Evolutionary conservation across 1,140 invertebrate species (phyloP).

Genomic region (Chelonus insularis): DNA sequence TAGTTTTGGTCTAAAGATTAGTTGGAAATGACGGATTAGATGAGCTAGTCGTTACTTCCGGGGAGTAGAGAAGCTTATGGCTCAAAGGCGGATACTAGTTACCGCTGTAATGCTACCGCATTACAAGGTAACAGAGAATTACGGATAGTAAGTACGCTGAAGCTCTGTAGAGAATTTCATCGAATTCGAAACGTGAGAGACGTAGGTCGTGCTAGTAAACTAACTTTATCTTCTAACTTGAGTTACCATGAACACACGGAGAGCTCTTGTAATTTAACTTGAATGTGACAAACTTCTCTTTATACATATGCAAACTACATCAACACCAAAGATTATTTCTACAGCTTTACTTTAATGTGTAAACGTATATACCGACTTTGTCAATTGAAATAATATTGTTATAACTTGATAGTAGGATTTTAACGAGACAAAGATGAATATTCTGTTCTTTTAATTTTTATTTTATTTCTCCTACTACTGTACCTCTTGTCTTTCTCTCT

Average conservation of each 20-base stretch:
- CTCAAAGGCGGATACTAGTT: conserved; percentile 47
- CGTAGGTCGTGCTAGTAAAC: background rate
- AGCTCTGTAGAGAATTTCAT: conserved; percentile 36
- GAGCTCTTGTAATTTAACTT: conserved; percentile 13
- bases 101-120: conserved; percentile 51
- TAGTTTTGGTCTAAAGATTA: too few species aligned
- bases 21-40: background rate
- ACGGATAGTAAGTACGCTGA: conserved; percentile 38
- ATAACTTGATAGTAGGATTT: background rate
- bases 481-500: too few species aligned
- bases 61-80: conserved; percentile 33
- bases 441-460: too few species aligned
- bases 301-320: conserved; percentile 6
- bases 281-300: conserved; percentile 21
- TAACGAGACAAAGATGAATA: too few species aligned
- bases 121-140: conserved; percentile 52
- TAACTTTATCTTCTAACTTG: conserved; percentile 18
- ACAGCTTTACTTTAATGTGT: conserved; percentile 7
- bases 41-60: conserved; percentile 38
- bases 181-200: conserved; percentile 6
- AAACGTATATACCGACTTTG: background rate
- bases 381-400: background rate
- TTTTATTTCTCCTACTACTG: too few species aligned
- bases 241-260: background rate
- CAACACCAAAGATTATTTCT: background rate